A percentile compares a stretch with the other conserved stretches of the same genome.
Conservation (phyloP, 2,888 invertebrate species). For the Argynnis bischoffii region DNA sequence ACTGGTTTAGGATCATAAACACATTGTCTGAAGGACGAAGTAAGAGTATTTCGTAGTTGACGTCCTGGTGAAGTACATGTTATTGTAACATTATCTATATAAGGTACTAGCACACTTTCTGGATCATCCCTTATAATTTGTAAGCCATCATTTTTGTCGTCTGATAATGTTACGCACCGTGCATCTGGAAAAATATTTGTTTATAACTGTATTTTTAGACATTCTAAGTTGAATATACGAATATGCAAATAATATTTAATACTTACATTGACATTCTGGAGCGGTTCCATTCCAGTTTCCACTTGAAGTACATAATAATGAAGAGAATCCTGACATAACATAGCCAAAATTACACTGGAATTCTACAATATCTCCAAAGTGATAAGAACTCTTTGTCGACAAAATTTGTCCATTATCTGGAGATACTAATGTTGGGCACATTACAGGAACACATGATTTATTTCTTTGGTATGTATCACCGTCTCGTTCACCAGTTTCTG, state of each 20-base stretch:
- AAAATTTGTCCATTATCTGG: conserved; percentile 94
- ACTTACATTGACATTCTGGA: conserved; percentile 96
- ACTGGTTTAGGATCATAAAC: conserved; percentile 96
- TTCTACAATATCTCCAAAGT: conserved; percentile 93
- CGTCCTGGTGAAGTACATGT: conserved; percentile 90
- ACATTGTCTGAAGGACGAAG: conserved; percentile 95
- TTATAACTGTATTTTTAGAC: not conserved
- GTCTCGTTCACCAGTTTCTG: conserved; percentile 93
- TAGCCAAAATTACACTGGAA: conserved; percentile 98
- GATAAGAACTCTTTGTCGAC: conserved; percentile 90
- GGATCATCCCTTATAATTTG: conserved; percentile 89
- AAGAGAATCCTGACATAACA: conserved; percentile 93
- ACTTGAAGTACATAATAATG: conserved; percentile 92
- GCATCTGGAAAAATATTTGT: conserved; percentile 85
- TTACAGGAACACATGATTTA: conserved; percentile 96
- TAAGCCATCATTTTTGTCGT: conserved; percentile 93
- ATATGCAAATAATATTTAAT: not conserved
- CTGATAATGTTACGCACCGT: conserved; percentile 93
- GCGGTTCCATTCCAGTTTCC: conserved; percentile 97
- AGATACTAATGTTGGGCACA: conserved; percentile 89
- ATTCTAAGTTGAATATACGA: too few species aligned
- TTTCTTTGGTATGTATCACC: conserved; percentile 95
- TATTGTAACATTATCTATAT: conserved; percentile 94
- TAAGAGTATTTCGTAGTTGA: conserved; percentile 89
- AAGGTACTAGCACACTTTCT: conserved; percentile 92